Conservation (phyloP, 2,113 vertebrate species). For the Sorex araneus region DNA sequence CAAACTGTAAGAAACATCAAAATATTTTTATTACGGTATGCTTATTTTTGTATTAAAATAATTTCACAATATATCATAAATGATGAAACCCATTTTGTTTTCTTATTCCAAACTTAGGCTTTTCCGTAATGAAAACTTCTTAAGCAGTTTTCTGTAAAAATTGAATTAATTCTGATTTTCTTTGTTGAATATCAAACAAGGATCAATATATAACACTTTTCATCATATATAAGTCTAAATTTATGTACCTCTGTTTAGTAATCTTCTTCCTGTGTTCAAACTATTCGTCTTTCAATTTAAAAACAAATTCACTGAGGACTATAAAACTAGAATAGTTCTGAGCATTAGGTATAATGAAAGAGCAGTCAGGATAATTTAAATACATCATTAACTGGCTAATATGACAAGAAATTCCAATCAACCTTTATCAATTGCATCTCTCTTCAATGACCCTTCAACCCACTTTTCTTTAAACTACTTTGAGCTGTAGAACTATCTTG, state of each 20-base stretch:
- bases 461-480: constrained; percentile 77
- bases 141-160: constrained; percentile 8
- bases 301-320: constrained; percentile 49
- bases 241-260: neutral
- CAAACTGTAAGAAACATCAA: too few species aligned
- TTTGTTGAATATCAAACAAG: neutral
- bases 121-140: neutral
- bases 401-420: constrained; percentile 82
- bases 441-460: constrained; percentile 79
- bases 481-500: constrained; percentile 70
- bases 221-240: neutral
- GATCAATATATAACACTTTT: neutral
- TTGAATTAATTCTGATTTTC: neutral
- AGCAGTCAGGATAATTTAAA: constrained; percentile 79
- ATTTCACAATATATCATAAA: neutral
- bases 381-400: constrained; percentile 83
- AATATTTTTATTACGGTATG: constrained; percentile 23
- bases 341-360: constrained; percentile 77
- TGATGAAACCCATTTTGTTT: neutral
- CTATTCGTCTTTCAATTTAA: constrained; percentile 63
- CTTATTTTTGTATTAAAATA: constrained; percentile 56
- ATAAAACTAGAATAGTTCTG: constrained; percentile 68
- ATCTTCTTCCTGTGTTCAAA: constrained; percentile 26
- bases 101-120: neutral
- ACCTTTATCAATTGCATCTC: constrained; percentile 79